Conservation (phyloP, 2,888 invertebrate genomes). For the Xanthorhoe designata region DNA sequence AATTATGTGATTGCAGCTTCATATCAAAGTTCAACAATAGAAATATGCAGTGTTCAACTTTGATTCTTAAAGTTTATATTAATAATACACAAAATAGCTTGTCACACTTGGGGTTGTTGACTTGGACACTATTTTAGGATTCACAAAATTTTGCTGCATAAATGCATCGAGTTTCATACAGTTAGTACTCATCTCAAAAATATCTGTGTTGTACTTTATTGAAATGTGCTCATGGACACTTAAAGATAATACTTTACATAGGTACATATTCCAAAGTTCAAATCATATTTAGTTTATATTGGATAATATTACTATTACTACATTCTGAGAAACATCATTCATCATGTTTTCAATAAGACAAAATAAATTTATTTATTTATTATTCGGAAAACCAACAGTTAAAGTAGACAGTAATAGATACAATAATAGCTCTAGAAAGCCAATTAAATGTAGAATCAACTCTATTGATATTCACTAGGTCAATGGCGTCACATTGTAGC, state of each 20-base stretch:
- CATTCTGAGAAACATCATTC: no score
- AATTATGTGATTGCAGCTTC: constrained; percentile 8
- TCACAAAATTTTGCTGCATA: background rate
- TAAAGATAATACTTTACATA: no score
- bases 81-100: constrained; percentile 4
- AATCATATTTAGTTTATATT: no score
- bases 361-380: no score
- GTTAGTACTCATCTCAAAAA: no score
- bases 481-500: background rate
- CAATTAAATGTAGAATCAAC: no score
- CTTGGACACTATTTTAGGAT: background rate
- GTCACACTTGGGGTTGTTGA: background rate
- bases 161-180: background rate
- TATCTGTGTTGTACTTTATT: background rate
- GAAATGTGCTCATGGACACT: background rate
- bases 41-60: background rate
- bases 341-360: background rate
- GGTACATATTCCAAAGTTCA: no score
- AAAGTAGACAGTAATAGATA: no score
- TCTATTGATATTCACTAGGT: background rate
- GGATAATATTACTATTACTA: no score
- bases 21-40: constrained; percentile 12
- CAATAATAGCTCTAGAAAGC: no score
- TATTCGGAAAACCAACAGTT: no score
- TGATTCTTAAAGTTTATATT: background rate